Evolutionary conservation across 1,140 invertebrate genomes (phyloP).

Genomic region (Acyrthosiphon pisum): DNA sequence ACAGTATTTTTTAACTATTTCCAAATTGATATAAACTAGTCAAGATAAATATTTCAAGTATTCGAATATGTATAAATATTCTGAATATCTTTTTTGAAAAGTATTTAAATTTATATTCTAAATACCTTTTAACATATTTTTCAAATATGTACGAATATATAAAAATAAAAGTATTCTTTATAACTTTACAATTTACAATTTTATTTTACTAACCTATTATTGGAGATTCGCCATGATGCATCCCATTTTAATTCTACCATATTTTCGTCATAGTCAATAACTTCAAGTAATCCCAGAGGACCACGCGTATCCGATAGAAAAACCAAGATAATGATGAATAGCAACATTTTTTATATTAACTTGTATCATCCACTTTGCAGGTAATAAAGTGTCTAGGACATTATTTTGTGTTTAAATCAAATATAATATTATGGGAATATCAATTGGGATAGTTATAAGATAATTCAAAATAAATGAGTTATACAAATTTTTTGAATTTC

Average conservation of each 20-base stretch:
- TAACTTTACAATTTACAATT: neutral
- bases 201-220: constrained; percentile 71
- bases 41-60: too few species aligned
- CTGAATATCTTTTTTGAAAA: too few species aligned
- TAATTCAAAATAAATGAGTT: neutral
- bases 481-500: neutral
- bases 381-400: neutral
- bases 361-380: neutral
- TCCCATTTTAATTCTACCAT: constrained; percentile 96
- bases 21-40: too few species aligned
- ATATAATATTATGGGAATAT: neutral
- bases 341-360: neutral
- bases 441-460: neutral
- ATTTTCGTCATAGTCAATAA: constrained; percentile 91
- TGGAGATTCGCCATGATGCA: constrained; percentile 94
- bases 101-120: too few species aligned
- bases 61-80: too few species aligned
- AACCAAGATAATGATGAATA: neutral
- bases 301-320: constrained; percentile 74
- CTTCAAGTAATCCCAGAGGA: constrained; percentile 89
- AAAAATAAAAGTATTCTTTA: neutral
- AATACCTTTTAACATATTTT: too few species aligned
- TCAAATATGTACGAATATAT: neutral
- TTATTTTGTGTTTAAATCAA: neutral
- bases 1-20: too few species aligned